phyloP scores from a whole-genome alignment of 2,888 invertebrate genomes.

The Piscicola geometra region DNA sequence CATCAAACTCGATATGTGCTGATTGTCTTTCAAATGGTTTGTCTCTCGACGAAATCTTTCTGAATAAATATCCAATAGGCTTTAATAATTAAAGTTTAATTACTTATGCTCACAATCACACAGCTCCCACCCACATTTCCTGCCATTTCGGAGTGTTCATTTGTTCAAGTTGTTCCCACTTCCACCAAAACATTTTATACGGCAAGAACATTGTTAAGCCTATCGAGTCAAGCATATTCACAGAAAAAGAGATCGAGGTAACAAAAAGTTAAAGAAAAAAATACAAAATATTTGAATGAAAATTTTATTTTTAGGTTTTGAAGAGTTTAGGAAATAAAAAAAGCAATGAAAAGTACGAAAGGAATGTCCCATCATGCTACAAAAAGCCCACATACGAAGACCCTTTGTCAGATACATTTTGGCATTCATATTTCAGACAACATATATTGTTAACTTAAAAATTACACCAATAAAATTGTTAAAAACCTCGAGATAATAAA shows the following conservation, averaged over 20 bases:
- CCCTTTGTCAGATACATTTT: conserved; percentile 65
- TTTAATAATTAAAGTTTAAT: no score
- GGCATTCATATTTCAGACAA: no score
- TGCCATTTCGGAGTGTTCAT: conserved; percentile 24
- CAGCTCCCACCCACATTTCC: conserved; percentile 19
- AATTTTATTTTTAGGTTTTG: conserved; percentile 50
- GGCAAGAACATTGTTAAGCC: conserved; percentile 20
- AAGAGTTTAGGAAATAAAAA: conserved; percentile 74
- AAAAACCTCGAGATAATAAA: no score
- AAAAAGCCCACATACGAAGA: conserved; percentile 70
- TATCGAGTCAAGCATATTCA: conserved; percentile 15
- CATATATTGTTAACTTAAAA: neutral
- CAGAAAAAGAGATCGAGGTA: conserved; percentile 21
- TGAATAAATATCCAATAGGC: neutral
- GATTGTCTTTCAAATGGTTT: neutral
- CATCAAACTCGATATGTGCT: neutral
- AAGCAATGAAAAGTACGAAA: conserved; percentile 74
- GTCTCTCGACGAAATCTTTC: neutral
- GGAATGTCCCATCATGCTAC: conserved; percentile 76
- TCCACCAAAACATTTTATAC: neutral
- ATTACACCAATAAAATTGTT: neutral
- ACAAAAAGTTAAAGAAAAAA: neutral
- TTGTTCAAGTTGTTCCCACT: conserved; percentile 15
- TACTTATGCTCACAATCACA: neutral
- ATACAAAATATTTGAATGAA: neutral